Evolutionary conservation across 2,888 invertebrate genomes (phyloP), one percentile per base, ranked within the genome.

Genomic region (Maniola hyperantus): DNA sequence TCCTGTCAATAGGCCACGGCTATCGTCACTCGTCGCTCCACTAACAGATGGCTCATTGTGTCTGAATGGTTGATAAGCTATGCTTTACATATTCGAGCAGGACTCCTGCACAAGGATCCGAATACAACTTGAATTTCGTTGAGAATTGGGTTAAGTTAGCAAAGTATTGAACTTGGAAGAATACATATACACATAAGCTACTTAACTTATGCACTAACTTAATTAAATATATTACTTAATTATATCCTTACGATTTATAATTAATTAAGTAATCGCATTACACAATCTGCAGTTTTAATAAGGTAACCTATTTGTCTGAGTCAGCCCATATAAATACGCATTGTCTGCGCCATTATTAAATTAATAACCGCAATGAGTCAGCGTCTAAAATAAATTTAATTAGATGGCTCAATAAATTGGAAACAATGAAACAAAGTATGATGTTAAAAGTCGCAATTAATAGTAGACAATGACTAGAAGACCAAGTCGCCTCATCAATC

Each of bases 401-500:
- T 86, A 88, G 82, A 78, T 79, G 82, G 82, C 80, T 81, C 79
- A 84, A 85, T 82, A 82, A 77, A 78, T 71, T 72, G 72, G 73
- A 80, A 87, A 90, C 89, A 89, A 90, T 89, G 83, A 83, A 80
- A 83, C 85, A 80, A 84, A 89, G 83, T 84, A 81, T 84, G 82
- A 79, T 84, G 85, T 85, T 89, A 88, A 88, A 89, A 88, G 84
- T 84, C 82, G 86, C 88, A 88, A 91, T 90, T 88, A 89, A 83
- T 80, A 77, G 76, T 78, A 88, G 84, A 91, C 91, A 91, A 91
- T 89, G 82, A 74, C 74, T 72, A 73, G 75, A 82, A 82, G 81
- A 81, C 79, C 81, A 80, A 85, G 84, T 77, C 79, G 79, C 78
- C 85, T 88, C 88, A 91, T 90, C 91, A 89, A 91, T 91, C 91